Percentiles rank a stretch among this genome's conserved stretches.
Conservation (phyloP, 2,113 vertebrate genomes). For the Ophthalmolycus amberensis region DNA sequence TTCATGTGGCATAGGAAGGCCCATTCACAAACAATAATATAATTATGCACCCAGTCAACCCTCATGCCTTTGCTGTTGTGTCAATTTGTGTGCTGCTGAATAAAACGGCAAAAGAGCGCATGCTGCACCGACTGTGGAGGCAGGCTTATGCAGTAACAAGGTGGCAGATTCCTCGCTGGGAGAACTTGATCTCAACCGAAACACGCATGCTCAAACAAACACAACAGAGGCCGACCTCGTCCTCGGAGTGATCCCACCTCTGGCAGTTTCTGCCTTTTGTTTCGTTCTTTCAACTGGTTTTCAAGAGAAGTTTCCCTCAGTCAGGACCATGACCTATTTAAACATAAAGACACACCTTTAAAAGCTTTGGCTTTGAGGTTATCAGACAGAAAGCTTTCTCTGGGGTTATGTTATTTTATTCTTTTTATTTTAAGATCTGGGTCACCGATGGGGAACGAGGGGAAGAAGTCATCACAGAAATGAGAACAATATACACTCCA, state of each 20-base stretch:
- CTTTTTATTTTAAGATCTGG: conserved; percentile 34
- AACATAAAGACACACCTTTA: conserved; percentile 71
- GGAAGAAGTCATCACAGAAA: conserved; percentile 42
- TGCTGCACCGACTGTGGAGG: conserved; percentile 15
- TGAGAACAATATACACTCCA: conserved; percentile 13
- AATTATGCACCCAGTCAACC: not conserved
- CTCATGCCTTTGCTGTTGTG: not conserved
- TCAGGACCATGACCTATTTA: conserved; percentile 72
- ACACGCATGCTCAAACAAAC: conserved; percentile 1
- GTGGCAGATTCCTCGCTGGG: conserved; percentile 20
- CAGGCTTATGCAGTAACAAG: conserved; percentile 16
- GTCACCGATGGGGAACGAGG: conserved; percentile 27
- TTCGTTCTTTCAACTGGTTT: conserved; percentile 69
- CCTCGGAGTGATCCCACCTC: conserved; percentile 62
- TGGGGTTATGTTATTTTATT: conserved; percentile 28
- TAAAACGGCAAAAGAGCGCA: not conserved
- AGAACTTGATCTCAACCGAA: conserved; percentile 43
- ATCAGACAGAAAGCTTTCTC: conserved; percentile 33
- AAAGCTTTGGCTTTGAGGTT: conserved; percentile 61
- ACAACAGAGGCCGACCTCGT: conserved; percentile 27
- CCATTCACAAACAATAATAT: not conserved
- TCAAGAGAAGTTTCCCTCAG: conserved; percentile 65
- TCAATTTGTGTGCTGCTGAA: conserved; percentile 18
- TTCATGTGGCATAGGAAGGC: not conserved
- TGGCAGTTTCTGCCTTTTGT: conserved; percentile 77